Evolutionary conservation across 2,888 invertebrate species (phyloP), one percentile per base, ranked within the genome.

Genomic region (Melanotus villosus): DNA sequence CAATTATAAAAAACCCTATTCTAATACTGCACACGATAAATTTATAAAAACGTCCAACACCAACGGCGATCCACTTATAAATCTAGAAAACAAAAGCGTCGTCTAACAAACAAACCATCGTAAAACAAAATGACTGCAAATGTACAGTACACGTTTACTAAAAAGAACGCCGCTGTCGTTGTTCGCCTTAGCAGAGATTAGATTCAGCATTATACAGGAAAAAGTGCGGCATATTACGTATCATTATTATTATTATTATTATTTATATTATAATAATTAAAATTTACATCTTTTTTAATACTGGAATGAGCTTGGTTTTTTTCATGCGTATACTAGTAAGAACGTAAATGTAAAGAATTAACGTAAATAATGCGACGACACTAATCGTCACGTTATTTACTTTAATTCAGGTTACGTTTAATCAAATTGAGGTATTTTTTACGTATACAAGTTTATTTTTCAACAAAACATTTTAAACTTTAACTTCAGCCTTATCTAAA

Each of bases 381-480:
- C 12, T 21, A n/a, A 16, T 12, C 14, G 12, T 32, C 7, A 12
- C 18, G 23, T 19, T 45, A 23, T 45, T 66, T 62, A 50, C 6
- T 38, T 32, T 50, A 57, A 41, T 65, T 65, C 56, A 16, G 50
- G 23, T 65, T 62, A 50, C 66, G 54, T 67, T n/a, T 54, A 59
- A 68, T 73, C 64, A 52, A 73, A 73, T 77, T 89, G 89, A 89
- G 89, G 89, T 89, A 89, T 87, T 82, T 45, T 83, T 89, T 89
- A 89, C 89, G 89, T 89, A 89, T 89, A 89, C 89, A 87, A 85
- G 87, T 85, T 87, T 62, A 38, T 69, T 64, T 64, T 41, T 59
- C 45, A 52, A 68, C 41, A 50, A 68, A 59, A 59, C 21, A 34
- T 30, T 52, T 26, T 14, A 62, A 62, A 36, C 19, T 45, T 68